Percentiles rank a stretch among this genome's conserved stretches.
Evolutionary conservation across 1,140 invertebrate genomes (phyloP).

Genomic region (Zaprionus vittiger): DNA sequence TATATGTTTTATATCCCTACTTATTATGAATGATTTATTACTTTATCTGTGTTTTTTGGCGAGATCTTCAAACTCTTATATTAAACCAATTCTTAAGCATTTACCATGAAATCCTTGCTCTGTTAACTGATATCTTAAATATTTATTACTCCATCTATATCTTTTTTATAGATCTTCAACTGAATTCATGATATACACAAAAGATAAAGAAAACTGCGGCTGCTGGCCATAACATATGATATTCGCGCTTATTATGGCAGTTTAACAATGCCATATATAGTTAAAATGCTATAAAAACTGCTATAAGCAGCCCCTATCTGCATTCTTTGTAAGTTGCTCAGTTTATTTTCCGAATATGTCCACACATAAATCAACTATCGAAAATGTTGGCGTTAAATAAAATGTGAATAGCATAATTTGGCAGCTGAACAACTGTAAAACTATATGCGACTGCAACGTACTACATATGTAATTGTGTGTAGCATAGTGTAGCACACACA

Average conservation of each 20-base stretch:
- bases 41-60: too few relatives aligned
- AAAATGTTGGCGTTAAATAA: slow-evolving; percentile 25
- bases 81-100: too few relatives aligned
- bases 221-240: background rate
- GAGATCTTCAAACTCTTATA: too few relatives aligned
- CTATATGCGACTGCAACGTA: slow-evolving; percentile 3
- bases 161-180: background rate
- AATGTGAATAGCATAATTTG: slow-evolving; percentile 43
- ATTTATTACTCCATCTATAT: background rate
- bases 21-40: too few relatives aligned
- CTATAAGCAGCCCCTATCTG: background rate
- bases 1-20: too few relatives aligned
- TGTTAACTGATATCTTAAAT: background rate
- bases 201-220: too few relatives aligned
- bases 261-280: background rate
- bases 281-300: background rate
- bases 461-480: slow-evolving; percentile 4
- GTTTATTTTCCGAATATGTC: background rate
- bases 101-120: too few relatives aligned
- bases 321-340: background rate
- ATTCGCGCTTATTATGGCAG: background rate
- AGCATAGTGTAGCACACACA: background rate
- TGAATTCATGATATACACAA: background rate
- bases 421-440: slow-evolving; percentile 26
- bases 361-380: slow-evolving; percentile 3